Evolutionary conservation across 1,140 invertebrate genomes (phyloP).

Genomic region (Euschistus heros): DNA sequence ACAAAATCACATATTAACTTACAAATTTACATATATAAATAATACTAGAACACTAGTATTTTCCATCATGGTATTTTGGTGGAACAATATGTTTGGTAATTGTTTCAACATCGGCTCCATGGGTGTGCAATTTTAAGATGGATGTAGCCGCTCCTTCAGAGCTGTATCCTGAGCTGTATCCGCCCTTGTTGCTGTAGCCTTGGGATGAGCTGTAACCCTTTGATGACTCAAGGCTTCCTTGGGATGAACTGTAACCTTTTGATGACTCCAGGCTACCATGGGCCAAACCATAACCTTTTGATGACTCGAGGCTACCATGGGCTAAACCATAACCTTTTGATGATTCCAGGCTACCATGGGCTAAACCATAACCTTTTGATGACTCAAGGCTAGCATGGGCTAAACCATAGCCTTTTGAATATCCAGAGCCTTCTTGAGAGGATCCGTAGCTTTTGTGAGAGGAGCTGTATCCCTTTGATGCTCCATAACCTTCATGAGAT

Average conservation of each 20-base stretch:
- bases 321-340: not conserved
- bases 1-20: not conserved
- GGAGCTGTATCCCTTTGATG: not conserved
- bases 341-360: not conserved
- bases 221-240: slow-evolving; percentile 2
- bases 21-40: not conserved
- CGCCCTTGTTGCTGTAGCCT: not conserved
- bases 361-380: not conserved
- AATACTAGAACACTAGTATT: not conserved
- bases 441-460: not conserved
- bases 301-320: not conserved
- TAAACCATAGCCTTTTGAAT: not conserved
- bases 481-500: not conserved
- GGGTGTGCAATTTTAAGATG: slow-evolving; percentile 1
- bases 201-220: not conserved
- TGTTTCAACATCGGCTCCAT: not conserved
- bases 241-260: not conserved
- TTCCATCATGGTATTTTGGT: not conserved
- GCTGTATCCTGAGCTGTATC: too few species aligned
- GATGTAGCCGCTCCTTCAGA: not conserved
- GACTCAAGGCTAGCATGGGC: not conserved
- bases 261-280: not conserved
- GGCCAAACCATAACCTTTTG: not conserved
- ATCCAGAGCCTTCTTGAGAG: not conserved
- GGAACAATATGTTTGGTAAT: slow-evolving; percentile 5